Evolutionary conservation across 53 echinoderm and acorn worm species (phyloP).

Genomic region (Paracentrotus lividus): DNA sequence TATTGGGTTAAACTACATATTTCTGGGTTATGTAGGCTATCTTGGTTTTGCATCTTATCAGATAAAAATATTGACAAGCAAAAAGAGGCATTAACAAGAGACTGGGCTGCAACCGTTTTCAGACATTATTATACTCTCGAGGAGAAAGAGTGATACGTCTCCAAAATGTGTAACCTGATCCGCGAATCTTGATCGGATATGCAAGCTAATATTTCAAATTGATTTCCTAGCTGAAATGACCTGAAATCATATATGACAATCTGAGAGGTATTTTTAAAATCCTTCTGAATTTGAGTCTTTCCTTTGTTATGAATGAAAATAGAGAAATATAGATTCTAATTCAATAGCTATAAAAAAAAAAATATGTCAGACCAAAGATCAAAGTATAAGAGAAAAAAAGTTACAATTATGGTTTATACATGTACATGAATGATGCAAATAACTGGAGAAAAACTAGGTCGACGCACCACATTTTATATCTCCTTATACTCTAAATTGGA

Average conservation of each 20-base stretch:
- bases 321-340: not conserved
- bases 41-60: slow-evolving; percentile 42
- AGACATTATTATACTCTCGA: not conserved
- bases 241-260: slow-evolving; percentile 47
- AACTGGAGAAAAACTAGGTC: not conserved
- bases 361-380: not conserved
- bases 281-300: not conserved
- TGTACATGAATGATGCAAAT: not conserved
- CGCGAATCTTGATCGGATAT: slow-evolving; percentile 53
- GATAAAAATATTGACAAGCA: slow-evolving; percentile 51
- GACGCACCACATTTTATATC: too few species aligned
- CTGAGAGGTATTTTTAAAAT: slow-evolving; percentile 50
- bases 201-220: slow-evolving; percentile 48
- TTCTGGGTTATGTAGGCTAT: slow-evolving; percentile 65
- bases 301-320: slow-evolving; percentile 28
- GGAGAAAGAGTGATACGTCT: slow-evolving; percentile 27
- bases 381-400: not conserved
- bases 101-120: slow-evolving; percentile 17
- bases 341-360: not conserved
- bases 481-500: too few species aligned
- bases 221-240: slow-evolving; percentile 57
- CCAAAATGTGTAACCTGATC: slow-evolving; percentile 48
- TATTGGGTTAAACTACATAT: slow-evolving; percentile 45
- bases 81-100: slow-evolving; percentile 36
- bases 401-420: not conserved